A percentile compares a stretch with the other conserved stretches of the same genome.
These are phyloP conservation scores for Tineola bisselliella DNA, from an alignment of 2,888 invertebrate species.

Conservation along the genomic window DNA sequence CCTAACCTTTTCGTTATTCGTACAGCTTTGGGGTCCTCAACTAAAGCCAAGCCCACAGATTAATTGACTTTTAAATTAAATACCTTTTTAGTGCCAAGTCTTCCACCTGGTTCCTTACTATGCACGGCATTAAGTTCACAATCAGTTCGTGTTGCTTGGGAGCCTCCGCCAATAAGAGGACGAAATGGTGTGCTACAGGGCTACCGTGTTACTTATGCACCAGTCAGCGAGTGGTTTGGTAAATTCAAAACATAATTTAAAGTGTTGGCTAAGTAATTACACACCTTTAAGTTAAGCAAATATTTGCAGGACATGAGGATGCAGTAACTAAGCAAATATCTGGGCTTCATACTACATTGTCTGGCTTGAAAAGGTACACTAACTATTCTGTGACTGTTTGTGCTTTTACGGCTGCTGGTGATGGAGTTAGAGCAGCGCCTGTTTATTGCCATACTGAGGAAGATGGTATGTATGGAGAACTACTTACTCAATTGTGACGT, in stretches of 20 bases:
- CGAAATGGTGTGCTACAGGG: conserved; percentile 86
- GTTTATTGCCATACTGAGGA: conserved; percentile 89
- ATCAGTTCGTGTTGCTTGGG: conserved; percentile 87
- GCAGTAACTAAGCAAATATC: conserved; percentile 81
- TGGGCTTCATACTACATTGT: conserved; percentile 74
- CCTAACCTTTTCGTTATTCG: too few species aligned
- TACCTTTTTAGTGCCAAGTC: conserved; percentile 76
- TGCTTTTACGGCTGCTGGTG: conserved; percentile 89
- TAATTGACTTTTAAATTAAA: too few species aligned
- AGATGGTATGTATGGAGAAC: conserved; percentile 78
- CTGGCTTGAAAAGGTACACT: conserved; percentile 83
- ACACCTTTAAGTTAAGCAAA: too few species aligned
- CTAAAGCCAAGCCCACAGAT: too few species aligned
- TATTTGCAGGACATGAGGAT: conserved; percentile 74
- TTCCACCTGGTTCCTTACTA: conserved; percentile 83
- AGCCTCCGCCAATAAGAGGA: conserved; percentile 81
- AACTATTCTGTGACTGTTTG: conserved; percentile 93
- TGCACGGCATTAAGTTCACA: conserved; percentile 85
- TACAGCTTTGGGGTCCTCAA: too few species aligned
- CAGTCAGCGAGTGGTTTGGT: conserved; percentile 84
- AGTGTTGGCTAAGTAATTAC: conserved; percentile 15
- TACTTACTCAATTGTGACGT: too few species aligned
- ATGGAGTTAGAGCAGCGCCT: conserved; percentile 85
- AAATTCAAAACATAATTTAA: conserved; percentile 31
- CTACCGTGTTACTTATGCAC: conserved; percentile 84